Conservation (phyloP, 2,888 invertebrate genomes). For the Erebia palarica region DNA sequence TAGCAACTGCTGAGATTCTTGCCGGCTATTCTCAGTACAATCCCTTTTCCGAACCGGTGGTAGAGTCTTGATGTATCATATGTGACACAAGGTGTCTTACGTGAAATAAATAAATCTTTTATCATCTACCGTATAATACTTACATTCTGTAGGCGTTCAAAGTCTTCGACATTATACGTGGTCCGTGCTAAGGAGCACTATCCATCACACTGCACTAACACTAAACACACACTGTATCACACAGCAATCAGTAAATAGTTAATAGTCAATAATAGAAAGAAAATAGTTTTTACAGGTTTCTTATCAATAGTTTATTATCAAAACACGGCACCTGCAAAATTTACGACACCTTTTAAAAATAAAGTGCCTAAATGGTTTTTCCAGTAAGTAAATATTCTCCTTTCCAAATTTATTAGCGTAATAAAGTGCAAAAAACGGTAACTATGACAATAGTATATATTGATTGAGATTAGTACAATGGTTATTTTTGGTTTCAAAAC, state of each 20-base stretch:
- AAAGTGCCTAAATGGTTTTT: not conserved
- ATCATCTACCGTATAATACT: conserved; percentile 70
- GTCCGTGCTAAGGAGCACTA: conserved; percentile 51
- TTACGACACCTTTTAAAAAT: not conserved
- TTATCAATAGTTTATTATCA: conserved; percentile 16
- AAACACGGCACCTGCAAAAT: conserved; percentile 29
- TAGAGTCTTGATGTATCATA: too few relatives aligned
- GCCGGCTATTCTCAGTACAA: too few relatives aligned
- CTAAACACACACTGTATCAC: conserved; percentile 48
- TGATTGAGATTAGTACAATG: not conserved
- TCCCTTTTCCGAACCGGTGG: too few relatives aligned
- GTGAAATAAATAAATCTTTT: too few relatives aligned
- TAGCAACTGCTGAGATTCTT: too few relatives aligned
- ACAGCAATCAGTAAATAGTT: conserved; percentile 34
- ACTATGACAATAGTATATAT: not conserved
- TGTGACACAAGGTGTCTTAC: too few relatives aligned
- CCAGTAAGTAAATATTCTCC: too few relatives aligned
- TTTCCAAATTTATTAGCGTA: too few relatives aligned
- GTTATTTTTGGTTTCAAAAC: too few relatives aligned
- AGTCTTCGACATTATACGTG: conserved; percentile 90
- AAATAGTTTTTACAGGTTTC: conserved; percentile 37
- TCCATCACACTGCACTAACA: conserved; percentile 67
- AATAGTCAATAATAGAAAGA: conserved; percentile 43
- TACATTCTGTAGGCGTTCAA: conserved; percentile 95
- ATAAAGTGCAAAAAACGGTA: not conserved